Evolutionary conservation across 2,797 vertebrate genomes (phyloP).

Genomic region (Cyclura pinguis): DNA sequence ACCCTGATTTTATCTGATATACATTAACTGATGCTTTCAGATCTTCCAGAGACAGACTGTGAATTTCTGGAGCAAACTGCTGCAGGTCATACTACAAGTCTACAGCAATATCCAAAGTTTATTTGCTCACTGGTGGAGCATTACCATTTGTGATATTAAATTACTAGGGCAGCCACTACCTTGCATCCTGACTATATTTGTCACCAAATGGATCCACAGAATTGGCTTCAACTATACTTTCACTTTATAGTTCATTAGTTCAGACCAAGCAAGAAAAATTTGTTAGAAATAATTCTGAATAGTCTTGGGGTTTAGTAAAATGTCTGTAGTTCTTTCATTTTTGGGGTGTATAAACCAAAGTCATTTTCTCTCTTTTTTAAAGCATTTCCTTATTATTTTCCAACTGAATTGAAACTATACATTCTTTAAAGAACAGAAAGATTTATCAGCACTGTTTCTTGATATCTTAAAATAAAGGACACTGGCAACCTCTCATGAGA

Average conservation of each 20-base stretch:
- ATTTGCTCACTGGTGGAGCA: neutral
- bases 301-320: neutral
- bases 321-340: neutral
- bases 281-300: neutral
- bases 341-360: neutral
- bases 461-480: slow-evolving; percentile 59
- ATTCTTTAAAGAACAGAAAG: slow-evolving; percentile 58
- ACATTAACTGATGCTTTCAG: neutral
- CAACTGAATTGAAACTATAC: slow-evolving; percentile 12
- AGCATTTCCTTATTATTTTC: slow-evolving; percentile 31
- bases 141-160: neutral
- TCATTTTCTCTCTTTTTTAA: slow-evolving; percentile 5
- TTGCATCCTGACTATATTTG: neutral
- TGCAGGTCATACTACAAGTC: fast-evolving
- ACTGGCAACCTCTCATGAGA: slow-evolving; percentile 69
- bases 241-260: neutral
- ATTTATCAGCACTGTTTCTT: slow-evolving; percentile 51
- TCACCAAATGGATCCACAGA: neutral
- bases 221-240: neutral
- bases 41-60: neutral
- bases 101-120: neutral
- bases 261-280: neutral
- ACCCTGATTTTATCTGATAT: too few species aligned
- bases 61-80: slow-evolving; percentile 17
- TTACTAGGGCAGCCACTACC: neutral